A percentile compares a stretch with the other conserved stretches of the same genome.
phyloP scores from a whole-genome alignment of 2,888 invertebrate species.

The Ryuthela nishihirai region DNA sequence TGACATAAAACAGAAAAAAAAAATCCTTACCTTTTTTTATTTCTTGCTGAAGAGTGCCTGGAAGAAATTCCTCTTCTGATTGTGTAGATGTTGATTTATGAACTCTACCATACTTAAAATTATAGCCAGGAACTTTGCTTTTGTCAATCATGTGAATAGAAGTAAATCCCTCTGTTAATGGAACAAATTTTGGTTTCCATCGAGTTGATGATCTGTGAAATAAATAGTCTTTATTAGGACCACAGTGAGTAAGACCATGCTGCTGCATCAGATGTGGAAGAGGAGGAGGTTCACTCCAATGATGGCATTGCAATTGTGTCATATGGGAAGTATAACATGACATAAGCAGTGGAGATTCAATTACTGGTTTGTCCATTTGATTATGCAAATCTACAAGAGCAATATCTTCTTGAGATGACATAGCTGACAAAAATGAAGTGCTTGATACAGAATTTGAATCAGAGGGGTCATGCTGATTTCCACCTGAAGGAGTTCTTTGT shows the following conservation, averaged over 20 bases:
- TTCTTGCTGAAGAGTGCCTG: constrained; percentile 37
- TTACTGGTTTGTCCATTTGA: constrained; percentile 87
- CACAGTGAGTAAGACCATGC: constrained; percentile 22
- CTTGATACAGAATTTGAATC: constrained; percentile 46
- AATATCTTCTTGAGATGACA: constrained; percentile 74
- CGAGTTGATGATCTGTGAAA: constrained; percentile 20
- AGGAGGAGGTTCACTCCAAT: constrained; percentile 49
- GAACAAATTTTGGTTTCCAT: constrained; percentile 68
- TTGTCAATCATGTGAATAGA: constrained; percentile 61
- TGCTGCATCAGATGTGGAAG: constrained; percentile 42
- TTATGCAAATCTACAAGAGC: constrained; percentile 88
- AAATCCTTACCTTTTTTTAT: constrained; percentile 17
- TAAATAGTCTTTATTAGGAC: constrained; percentile 43
- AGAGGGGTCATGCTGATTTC: constrained; percentile 29
- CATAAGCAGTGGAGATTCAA: constrained; percentile 90
- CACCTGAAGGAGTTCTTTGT: constrained; percentile 34
- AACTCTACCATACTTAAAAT: constrained; percentile 13
- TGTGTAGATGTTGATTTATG: constrained; percentile 45
- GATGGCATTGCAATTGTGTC: constrained; percentile 61
- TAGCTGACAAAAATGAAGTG: constrained; percentile 67
- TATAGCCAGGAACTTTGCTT: constrained; percentile 42
- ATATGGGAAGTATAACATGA: constrained; percentile 89
- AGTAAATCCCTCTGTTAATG: constrained; percentile 63
- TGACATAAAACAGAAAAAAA: not conserved
- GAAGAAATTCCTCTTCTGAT: constrained; percentile 47